Evolutionary conservation across 2,797 vertebrate genomes (phyloP).

Genomic region (Synaphobranchus kaupii): DNA sequence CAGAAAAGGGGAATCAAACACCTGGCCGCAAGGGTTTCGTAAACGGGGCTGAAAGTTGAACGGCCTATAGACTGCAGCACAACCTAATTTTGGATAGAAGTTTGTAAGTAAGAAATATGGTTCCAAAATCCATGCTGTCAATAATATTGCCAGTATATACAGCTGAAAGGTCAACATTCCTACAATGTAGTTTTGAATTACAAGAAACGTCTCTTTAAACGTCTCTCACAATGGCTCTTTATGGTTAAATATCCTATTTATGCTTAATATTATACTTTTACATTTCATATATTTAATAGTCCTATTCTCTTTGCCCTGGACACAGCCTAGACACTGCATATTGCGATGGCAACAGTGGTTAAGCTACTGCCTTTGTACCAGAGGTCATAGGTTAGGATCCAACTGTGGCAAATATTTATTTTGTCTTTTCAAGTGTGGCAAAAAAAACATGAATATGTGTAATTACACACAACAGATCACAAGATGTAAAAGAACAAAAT

Average conservation of each 20-base stretch:
- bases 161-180: not conserved
- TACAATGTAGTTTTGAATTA: not conserved
- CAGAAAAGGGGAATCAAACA: no score
- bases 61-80: no score
- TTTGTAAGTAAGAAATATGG: not conserved
- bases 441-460: not conserved
- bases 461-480: not conserved
- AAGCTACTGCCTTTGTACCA: not conserved
- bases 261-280: not conserved
- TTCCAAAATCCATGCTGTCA: not conserved
- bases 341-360: not conserved
- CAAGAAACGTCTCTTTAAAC: not conserved
- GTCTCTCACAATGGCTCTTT: not conserved
- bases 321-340: not conserved
- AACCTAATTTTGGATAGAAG: not conserved
- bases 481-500: not conserved
- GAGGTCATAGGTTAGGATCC: not conserved
- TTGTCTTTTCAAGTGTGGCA: not conserved
- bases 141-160: not conserved
- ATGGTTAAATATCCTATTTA: not conserved
- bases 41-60: no score
- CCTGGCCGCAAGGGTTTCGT: no score
- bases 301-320: not conserved
- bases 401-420: not conserved
- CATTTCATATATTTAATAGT: not conserved